Base-by-base conservation (phyloP, 2,113 vertebrate genomes). In the Pelusios castaneus region DNA sequence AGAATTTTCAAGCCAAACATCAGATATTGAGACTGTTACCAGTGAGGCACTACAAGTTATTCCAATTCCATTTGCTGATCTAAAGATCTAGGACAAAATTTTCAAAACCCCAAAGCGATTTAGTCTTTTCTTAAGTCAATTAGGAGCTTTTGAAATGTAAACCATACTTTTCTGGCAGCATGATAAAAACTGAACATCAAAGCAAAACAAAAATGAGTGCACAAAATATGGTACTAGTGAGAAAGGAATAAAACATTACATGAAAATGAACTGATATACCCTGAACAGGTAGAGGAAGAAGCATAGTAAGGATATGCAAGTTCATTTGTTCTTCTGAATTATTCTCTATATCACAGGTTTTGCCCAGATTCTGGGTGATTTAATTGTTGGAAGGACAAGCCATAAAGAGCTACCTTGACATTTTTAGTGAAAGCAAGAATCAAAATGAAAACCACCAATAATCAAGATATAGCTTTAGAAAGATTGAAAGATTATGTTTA, bases 1-100 rank as follows among this genome's bases (percentile, higher is more conserved):
- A 91, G 56, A 89, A 88, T 56, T 76, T 81, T 55, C 93, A 92
- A 91, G 87, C 80, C 12, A 55, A 75, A 24, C 34, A 90, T n/a
- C 85, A 6, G 63, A 5, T 70, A 38, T 10, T n/a, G 19, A n/a
- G 9, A 70, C 19, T 14, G 47, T 10, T 0, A 1, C 55, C 38
- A 49, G 58, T 9, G 5, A 4, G 5, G n/a, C 27, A 55, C 31
- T 27, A 78, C 67, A 29, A 70, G 52, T 82, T 45, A 77, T 25
- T 85, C 43, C 85, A 43, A 3, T 17, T 41, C 85, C 73, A 70
- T 22, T 17, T 38, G 63, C 0, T 19, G 84, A 67, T 8, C 52
- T 63, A 49, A 49, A 84, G 16, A 85, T 17, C 58, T 75, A 58
- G 49, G 80, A 31, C 14, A 87, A 13, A 25, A 56, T 51, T 29